Evolutionary conservation across 1,140 invertebrate species (phyloP).

Genomic region (Theocolax elegans): DNA sequence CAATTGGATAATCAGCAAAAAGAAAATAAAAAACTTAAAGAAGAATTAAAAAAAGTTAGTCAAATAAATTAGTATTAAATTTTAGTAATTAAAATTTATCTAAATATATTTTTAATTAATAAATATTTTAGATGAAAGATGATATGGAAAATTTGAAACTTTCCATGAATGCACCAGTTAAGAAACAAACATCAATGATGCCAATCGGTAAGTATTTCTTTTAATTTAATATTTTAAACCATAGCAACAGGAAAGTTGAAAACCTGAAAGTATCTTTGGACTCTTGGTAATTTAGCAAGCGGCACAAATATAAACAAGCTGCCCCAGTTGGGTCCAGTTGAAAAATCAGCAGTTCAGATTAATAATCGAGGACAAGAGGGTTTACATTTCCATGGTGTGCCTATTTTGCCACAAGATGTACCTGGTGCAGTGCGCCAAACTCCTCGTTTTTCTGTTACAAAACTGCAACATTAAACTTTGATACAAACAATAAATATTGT

Average conservation of each 20-base stretch:
- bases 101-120: background rate
- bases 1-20: conserved; percentile 55
- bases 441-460: conserved; percentile 60
- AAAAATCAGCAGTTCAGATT: conserved; percentile 54
- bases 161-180: conserved; percentile 37
- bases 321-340: conserved; percentile 55
- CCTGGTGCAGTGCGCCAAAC: conserved; percentile 55
- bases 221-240: too few relatives aligned
- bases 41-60: conserved; percentile 56
- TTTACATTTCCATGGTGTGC: conserved; percentile 57
- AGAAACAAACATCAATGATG: conserved; percentile 42
- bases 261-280: conserved; percentile 47
- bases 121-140: conserved; percentile 51
- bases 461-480: conserved; percentile 45
- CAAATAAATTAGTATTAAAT: background rate
- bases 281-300: conserved; percentile 56
- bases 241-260: conserved; percentile 31
- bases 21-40: conserved; percentile 58
- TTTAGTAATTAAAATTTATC: background rate
- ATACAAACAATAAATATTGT: background rate
- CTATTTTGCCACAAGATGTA: conserved; percentile 60
- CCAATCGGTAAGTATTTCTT: conserved; percentile 51
- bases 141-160: conserved; percentile 55
- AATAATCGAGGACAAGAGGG: conserved; percentile 54
- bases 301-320: conserved; percentile 49